Percentiles rank a stretch among this genome's conserved stretches.
phyloP scores from a whole-genome alignment of 2,113 vertebrate genomes.

The Polypterus bichir region DNA sequence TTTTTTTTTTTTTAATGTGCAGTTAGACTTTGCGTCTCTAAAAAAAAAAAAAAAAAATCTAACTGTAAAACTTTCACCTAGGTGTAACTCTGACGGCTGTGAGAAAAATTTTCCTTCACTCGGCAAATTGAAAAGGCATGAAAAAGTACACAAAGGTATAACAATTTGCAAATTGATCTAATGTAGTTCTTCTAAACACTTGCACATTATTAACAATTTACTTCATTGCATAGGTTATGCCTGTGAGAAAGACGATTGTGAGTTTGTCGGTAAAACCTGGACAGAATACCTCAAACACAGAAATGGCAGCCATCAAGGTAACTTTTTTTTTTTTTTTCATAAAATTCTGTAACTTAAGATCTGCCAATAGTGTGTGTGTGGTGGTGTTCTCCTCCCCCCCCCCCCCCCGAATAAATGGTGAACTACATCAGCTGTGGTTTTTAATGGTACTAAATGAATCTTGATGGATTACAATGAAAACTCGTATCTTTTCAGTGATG shows the following conservation, averaged over 20 bases:
- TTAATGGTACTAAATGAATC: too few relatives aligned
- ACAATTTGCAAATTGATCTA: too few relatives aligned
- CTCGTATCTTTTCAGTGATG: too few relatives aligned
- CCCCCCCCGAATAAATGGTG: neutral
- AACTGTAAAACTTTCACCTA: constrained; percentile 22
- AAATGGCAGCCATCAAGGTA: constrained; percentile 61
- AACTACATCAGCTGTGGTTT: too few relatives aligned
- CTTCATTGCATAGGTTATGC: constrained; percentile 52
- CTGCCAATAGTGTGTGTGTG: neutral
- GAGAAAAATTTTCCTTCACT: constrained; percentile 47
- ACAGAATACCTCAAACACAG: constrained; percentile 67
- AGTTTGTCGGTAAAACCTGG: constrained; percentile 73
- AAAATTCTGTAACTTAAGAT: too few relatives aligned
- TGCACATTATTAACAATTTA: neutral
- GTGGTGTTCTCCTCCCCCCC: neutral
- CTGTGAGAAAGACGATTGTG: constrained; percentile 62
- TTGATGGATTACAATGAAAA: too few relatives aligned
- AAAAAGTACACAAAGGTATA: constrained; percentile 68
- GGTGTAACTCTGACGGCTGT: constrained; percentile 66
- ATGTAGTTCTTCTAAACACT: neutral
- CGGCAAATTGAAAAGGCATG: constrained; percentile 56
- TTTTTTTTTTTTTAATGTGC: too few relatives aligned
- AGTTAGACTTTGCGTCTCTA: too few relatives aligned
- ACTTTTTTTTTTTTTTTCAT: neutral
- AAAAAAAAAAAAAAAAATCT: too few relatives aligned